phyloP scores from a whole-genome alignment of 2,888 invertebrate genomes.

The Sipunculus nudus region DNA sequence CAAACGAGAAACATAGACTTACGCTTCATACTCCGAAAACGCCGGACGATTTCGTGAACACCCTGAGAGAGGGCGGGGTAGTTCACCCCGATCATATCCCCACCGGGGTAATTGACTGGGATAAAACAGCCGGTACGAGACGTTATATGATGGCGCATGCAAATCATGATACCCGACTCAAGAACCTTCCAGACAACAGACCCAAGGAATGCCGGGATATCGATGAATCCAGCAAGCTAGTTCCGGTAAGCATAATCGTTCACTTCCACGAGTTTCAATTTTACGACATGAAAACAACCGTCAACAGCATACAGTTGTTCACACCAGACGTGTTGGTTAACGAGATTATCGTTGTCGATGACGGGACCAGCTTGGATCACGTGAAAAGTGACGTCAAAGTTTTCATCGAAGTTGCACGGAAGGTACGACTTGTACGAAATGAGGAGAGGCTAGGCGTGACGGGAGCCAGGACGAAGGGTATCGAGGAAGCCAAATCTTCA shows the following conservation, averaged over 20 bases:
- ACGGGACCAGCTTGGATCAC: slow-evolving; percentile 38
- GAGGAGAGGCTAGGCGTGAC: slow-evolving; percentile 19
- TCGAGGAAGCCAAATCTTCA: slow-evolving; percentile 18
- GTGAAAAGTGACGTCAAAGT: slow-evolving; percentile 25
- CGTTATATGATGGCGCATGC: too few species aligned
- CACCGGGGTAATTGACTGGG: too few species aligned
- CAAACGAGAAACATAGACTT: too few species aligned
- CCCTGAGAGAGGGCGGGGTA: too few species aligned
- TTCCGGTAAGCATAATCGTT: slow-evolving; percentile 25
- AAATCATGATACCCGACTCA: slow-evolving; percentile 21
- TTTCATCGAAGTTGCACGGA: slow-evolving; percentile 23
- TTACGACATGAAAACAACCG: slow-evolving; percentile 38
- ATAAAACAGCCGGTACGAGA: too few species aligned
- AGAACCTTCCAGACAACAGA: slow-evolving; percentile 23
- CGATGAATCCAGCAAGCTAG: too few species aligned
- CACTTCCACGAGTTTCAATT: slow-evolving; percentile 42
- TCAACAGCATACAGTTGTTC: slow-evolving; percentile 30
- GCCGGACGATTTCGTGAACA: too few species aligned
- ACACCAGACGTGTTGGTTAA: slow-evolving; percentile 15
- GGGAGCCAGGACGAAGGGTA: slow-evolving; percentile 26
- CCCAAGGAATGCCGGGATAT: slow-evolving; percentile 10
- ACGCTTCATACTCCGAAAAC: too few species aligned
- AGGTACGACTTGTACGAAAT: slow-evolving; percentile 20
- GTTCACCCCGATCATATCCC: too few species aligned
- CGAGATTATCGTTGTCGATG: slow-evolving; percentile 42